Base-by-base conservation (phyloP, 2,888 invertebrate species). In the Euzophera pinguis region DNA sequence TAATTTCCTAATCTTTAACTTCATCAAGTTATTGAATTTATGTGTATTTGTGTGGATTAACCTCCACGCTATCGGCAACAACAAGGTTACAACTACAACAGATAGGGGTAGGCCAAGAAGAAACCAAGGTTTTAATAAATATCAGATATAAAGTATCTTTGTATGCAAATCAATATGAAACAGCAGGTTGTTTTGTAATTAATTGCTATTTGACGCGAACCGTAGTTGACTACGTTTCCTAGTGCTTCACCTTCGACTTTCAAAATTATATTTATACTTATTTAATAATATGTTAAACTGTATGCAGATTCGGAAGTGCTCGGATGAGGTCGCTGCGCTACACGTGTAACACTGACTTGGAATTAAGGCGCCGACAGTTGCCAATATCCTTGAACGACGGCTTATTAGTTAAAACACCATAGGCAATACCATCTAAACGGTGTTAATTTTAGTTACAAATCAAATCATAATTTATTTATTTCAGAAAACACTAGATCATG, bases 251-350 rank as follows among this genome's bases (percentile, higher is more conserved):
- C 75, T 78, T 77, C 78, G 73, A 78, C 81, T 82, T 81, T 84
- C 78, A 80, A 79, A 78, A 77, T 75, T 73, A 74, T 73, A 61
- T 39, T 39, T 16, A 39, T 39, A 16, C 39, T 39, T 39, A 39
- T 16, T 39, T 16, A 14, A 9, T 16, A 39, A 10, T 68, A 68
- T 7, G 7, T 32, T 9, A 68, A 71, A 71, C 64, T 64, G 76
- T 78, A 81, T 78, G 81, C 82, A 80, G 80, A 87, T 87, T 90
- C 89, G 89, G 89, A 89, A 88, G 89, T 86, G 78, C 75, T 78
- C 62, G 63, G 80, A 73, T 78, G 82, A 88, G 88, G 87, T 84
- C 86, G 48, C 8, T 48, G 37, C 48, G 45, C 29, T 37, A 49
- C 48, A 49, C 48, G 48, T 49, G 48, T 49, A 49, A 47, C 14